A percentile compares a stretch with the other conserved stretches of the same genome.
phyloP scores from a whole-genome alignment of 2,888 invertebrate genomes.

The Enchytraeus crypticus region DNA sequence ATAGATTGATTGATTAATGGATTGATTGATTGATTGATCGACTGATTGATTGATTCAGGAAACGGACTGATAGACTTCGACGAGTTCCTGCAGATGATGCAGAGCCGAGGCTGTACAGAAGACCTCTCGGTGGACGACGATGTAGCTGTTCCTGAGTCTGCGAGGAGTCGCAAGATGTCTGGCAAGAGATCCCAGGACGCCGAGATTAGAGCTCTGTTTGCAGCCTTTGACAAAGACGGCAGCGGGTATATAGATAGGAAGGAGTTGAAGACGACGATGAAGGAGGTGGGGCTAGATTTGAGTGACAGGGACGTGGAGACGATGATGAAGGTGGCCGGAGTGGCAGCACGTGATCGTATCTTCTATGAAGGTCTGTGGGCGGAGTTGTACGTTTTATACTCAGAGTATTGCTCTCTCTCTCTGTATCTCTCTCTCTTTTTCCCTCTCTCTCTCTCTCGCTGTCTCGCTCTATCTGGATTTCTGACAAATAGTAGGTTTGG shows the following conservation, averaged over 20 bases:
- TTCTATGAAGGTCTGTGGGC: constrained; percentile 23
- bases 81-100: constrained; percentile 25
- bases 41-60: constrained; percentile 11
- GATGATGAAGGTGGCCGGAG: constrained; percentile 26
- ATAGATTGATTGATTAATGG: too few relatives aligned
- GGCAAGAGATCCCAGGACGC: constrained; percentile 16
- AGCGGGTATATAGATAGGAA: constrained; percentile 23
- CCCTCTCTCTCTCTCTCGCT: too few relatives aligned
- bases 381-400: too few relatives aligned
- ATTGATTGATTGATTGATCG: too few relatives aligned
- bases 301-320: constrained; percentile 21
- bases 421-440: too few relatives aligned
- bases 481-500: too few relatives aligned
- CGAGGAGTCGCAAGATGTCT: constrained; percentile 5
- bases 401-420: too few relatives aligned
- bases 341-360: constrained; percentile 21
- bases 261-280: constrained; percentile 24
- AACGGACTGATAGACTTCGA: constrained; percentile 26
- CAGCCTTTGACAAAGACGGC: constrained; percentile 27
- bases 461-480: too few relatives aligned
- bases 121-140: too few relatives aligned
- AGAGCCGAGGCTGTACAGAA: too few relatives aligned
- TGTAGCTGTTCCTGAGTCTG: too few relatives aligned
- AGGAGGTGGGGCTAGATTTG: constrained; percentile 21
- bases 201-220: constrained; percentile 23